Evolutionary conservation across 2,888 invertebrate genomes (phyloP), one percentile per base, ranked within the genome.

Genomic region (Idaea biselata): DNA sequence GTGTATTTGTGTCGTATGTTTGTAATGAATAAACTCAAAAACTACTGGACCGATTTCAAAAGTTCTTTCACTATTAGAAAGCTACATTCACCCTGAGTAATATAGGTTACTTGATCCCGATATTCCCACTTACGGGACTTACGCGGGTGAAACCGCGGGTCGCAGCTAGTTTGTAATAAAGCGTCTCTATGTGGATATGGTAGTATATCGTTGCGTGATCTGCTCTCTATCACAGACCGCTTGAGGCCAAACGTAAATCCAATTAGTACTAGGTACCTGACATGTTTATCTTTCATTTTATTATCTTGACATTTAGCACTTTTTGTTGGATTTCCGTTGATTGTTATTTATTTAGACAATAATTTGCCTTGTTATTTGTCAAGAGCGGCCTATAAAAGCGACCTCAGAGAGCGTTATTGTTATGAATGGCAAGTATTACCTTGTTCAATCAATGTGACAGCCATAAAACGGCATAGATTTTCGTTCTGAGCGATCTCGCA

Each of bases 211-310:
- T 1, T 44, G 44, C 11, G 11, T 44, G 44, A 44, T 44, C 44
- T 11, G 44, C 44, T 44, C 44, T 17, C 18, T 17, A 56, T 56
- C 14, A 4, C 17, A 17, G 17, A 18, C 18, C 17, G 18, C 14
- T 18, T 56, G 7, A 18, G 18, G 18, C 56, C 18, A 18, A 60
- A 60, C 64, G 71, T 75, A 75, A 77, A 76, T 76, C 74, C 75
- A 75, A 75, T 78, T 78, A 77, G 71, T 60, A 58, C 54, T 63
- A n/a, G n/a, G n/a, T n/a, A 68, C 68, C 68, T 68, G 76, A 76
- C 75, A 73, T 75, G 68, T 56, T 56, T 56, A 56, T 18, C 17
- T 56, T 18, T 56, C 32, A 63, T 44, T 64, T 64, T 63, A 59
- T 60, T 58, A 63, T 44, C 44, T 44, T 44, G 44, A 44, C 44